Conservation (phyloP, 2,888 invertebrate genomes). For the Odontomyia ornata region DNA sequence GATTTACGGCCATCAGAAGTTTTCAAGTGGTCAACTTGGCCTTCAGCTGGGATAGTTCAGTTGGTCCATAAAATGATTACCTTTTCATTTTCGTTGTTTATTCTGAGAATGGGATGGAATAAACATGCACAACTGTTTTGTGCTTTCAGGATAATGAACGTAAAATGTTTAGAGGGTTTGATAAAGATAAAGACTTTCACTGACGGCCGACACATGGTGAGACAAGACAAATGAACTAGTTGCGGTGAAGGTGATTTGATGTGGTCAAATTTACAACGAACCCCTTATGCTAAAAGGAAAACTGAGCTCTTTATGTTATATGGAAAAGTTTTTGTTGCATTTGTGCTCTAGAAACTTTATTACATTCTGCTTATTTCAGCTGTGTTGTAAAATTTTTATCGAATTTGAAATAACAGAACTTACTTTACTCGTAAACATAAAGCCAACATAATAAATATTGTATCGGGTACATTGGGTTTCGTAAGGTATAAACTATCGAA, state of each 20-base stretch:
- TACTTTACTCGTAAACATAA: too few species aligned
- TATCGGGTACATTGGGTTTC: too few species aligned
- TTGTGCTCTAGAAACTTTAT: too few species aligned
- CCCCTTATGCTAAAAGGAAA: not conserved
- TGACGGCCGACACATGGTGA: not conserved
- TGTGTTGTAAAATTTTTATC: too few species aligned
- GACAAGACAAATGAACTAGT: not conserved
- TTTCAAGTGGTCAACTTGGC: slow-evolving; percentile 32
- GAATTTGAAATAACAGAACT: too few species aligned
- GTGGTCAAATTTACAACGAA: not conserved
- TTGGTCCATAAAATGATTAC: not conserved
- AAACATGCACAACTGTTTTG: not conserved
- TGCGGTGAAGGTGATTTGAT: not conserved
- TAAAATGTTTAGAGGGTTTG: not conserved
- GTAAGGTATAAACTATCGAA: too few species aligned
- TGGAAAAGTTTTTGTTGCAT: too few species aligned
- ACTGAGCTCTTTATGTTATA: too few species aligned
- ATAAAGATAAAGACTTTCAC: not conserved
- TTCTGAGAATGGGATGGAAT: too few species aligned
- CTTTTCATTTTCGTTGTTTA: too few species aligned
- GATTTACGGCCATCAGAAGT: slow-evolving; percentile 22
- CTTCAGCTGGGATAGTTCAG: slow-evolving; percentile 12
- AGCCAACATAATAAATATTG: too few species aligned
- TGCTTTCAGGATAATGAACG: slow-evolving; percentile 7
- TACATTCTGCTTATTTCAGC: too few species aligned